Percentiles rank a stretch among this genome's conserved stretches.
Evolutionary conservation across 2,888 invertebrate species (phyloP).

Genomic region (Pedicia rivosa): DNA sequence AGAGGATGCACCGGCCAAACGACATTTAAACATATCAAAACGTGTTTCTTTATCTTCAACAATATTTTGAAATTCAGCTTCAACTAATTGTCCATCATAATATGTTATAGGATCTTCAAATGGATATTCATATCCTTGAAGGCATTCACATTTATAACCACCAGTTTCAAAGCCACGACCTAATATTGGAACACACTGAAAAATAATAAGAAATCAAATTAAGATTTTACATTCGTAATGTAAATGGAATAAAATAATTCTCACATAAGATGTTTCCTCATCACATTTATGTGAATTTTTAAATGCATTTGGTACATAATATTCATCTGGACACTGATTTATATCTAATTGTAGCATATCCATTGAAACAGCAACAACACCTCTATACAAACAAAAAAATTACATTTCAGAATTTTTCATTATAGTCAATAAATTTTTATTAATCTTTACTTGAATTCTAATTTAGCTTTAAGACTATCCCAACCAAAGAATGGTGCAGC

Average conservation of each 20-base stretch:
- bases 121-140: constrained; percentile 94
- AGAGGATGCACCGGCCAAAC: constrained; percentile 66
- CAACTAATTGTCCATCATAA: constrained; percentile 90
- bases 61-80: constrained; percentile 86
- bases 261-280: constrained; percentile 77
- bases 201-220: constrained; percentile 7
- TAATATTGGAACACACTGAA: constrained; percentile 85
- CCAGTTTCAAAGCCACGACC: constrained; percentile 87
- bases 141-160: constrained; percentile 95
- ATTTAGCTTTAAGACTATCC: constrained; percentile 75
- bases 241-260: constrained; percentile 27
- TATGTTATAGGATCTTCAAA: constrained; percentile 89
- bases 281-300: constrained; percentile 93
- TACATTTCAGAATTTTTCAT: too few relatives aligned
- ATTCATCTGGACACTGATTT: constrained; percentile 87
- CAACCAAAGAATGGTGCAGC: constrained; percentile 93
- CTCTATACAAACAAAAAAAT: constrained; percentile 52
- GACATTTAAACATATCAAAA: constrained; percentile 82
- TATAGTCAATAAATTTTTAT: too few relatives aligned
- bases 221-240: too few relatives aligned
- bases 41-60: constrained; percentile 66
- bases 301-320: constrained; percentile 81
- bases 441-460: constrained; percentile 93
- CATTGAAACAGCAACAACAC: constrained; percentile 88
- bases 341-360: constrained; percentile 78